Base-by-base conservation (phyloP, 2,113 vertebrate genomes). In the Aptenodytes forsteri region DNA sequence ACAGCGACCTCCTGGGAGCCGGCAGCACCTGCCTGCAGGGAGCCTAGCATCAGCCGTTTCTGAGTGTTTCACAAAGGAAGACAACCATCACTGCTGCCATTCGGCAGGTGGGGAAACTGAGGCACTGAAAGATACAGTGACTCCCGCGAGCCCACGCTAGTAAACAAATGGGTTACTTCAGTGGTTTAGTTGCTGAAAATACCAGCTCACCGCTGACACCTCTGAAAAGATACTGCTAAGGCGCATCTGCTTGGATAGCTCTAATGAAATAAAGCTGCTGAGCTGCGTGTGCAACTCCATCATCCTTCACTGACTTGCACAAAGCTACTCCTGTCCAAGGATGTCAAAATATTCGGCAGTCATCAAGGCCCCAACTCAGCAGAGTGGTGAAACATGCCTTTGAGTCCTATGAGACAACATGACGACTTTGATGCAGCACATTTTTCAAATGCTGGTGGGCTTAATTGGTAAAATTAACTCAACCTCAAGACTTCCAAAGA, bases 141-240 rank as follows among this genome's bases (percentile, higher is more conserved):
- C 18, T 73, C n/a, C 49, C 1, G 1, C 0, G 3, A 62, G 82
- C 9, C 27, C 22, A 11, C 40, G 14, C 1, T 5, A 59, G 19
- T 22, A 82, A 95, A 75, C 34, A 76, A 50, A 83, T 2, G 18
- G 12, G 20, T 81, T 59, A 25, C 23, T 84, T 61, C 4, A 7
- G 49, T 73, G 54, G 19, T 83, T 76, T 20, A 50, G 15, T 8
- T 77, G 62, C 34, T 85, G 58, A 79, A 86, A 89, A 92, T 27
- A 36, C 13, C 56, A 59, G 27, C 65, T 71, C 29, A 19, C 16
- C 6, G 6, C 76, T 70, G 65, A 42, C 20, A 54, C 7, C n/a
- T 82, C 83, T 79, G 56, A 76, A 58, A 71, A 66, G 50, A 49
- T 47, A 16, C 22, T 55, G 67, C 64, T 81, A 27, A 67, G n/a